phyloP scores from a whole-genome alignment of 2,797 vertebrate genomes.

The Eremophila alpestris region DNA sequence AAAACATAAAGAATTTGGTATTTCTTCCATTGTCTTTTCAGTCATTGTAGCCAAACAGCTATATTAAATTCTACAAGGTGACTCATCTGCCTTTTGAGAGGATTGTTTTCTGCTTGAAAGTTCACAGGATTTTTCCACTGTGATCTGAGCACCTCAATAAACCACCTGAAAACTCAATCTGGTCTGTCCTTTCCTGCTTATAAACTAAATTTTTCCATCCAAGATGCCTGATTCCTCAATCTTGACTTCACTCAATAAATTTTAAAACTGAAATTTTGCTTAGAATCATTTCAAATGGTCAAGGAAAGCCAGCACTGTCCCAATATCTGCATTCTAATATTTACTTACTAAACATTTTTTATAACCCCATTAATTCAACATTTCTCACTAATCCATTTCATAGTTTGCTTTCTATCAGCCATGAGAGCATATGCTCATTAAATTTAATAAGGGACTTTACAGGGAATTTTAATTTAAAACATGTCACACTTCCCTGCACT shows the following conservation, averaged over 20 bases:
- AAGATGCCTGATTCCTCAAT: neutral
- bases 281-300: neutral
- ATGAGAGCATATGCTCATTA: conserved; percentile 26
- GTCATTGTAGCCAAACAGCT: neutral
- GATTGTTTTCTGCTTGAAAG: neutral
- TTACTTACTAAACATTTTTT: neutral
- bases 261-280: neutral
- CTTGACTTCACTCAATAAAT: neutral
- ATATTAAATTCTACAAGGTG: neutral
- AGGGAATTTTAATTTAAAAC: conserved; percentile 35
- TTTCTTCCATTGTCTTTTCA: neutral
- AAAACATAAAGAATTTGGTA: neutral
- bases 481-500: neutral
- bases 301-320: neutral
- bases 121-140: neutral
- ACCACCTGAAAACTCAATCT: neutral
- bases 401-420: conserved; percentile 11
- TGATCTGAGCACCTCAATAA: neutral
- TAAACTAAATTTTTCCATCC: neutral
- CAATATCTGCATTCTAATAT: conserved; percentile 9
- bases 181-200: neutral
- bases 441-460: conserved; percentile 58
- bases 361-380: neutral
- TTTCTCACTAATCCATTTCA: neutral
- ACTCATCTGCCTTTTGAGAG: neutral